A percentile compares a stretch with the other conserved stretches of the same genome.
These are phyloP conservation scores for Acleris emargana DNA, from an alignment of 2,888 invertebrate species.

Conservation along the genomic window DNA sequence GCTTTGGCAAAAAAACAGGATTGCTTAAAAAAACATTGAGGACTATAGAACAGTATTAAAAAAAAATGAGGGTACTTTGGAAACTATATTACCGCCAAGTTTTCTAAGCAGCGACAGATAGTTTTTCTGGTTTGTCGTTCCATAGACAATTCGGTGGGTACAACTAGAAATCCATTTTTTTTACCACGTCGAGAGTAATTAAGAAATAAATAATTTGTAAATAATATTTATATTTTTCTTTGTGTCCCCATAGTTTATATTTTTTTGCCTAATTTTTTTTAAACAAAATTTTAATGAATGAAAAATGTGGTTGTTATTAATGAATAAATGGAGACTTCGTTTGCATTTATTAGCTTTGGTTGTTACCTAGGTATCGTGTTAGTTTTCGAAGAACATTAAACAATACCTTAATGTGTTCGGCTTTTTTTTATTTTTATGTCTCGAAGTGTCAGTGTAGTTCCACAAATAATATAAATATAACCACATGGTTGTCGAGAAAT, in stretches of 20 bases:
- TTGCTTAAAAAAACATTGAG: not conserved
- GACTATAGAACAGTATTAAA: slow-evolving; percentile 4
- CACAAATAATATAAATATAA: too few relatives aligned
- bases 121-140: not conserved
- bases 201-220: slow-evolving; percentile 53
- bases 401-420: not conserved
- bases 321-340: slow-evolving; percentile 24
- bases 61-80: slow-evolving; percentile 12
- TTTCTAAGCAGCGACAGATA: not conserved
- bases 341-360: slow-evolving; percentile 31
- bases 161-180: slow-evolving; percentile 41
- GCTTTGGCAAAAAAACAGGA: too few relatives aligned
- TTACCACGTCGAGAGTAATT: slow-evolving; percentile 44
- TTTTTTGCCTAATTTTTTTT: slow-evolving; percentile 25
- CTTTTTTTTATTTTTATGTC: too few relatives aligned
- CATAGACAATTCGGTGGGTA: slow-evolving; percentile 6
- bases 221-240: slow-evolving; percentile 60
- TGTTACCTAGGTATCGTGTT: slow-evolving; percentile 5
- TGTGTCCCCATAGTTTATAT: slow-evolving; percentile 32
- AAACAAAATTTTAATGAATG: slow-evolving; percentile 25
- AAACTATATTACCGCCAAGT: not conserved
- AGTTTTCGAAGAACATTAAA: not conserved
- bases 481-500: too few relatives aligned
- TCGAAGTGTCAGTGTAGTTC: too few relatives aligned
- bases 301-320: slow-evolving; percentile 31